Base-by-base conservation (phyloP, 2,888 invertebrate species). In the Cinara cedri region DNA sequence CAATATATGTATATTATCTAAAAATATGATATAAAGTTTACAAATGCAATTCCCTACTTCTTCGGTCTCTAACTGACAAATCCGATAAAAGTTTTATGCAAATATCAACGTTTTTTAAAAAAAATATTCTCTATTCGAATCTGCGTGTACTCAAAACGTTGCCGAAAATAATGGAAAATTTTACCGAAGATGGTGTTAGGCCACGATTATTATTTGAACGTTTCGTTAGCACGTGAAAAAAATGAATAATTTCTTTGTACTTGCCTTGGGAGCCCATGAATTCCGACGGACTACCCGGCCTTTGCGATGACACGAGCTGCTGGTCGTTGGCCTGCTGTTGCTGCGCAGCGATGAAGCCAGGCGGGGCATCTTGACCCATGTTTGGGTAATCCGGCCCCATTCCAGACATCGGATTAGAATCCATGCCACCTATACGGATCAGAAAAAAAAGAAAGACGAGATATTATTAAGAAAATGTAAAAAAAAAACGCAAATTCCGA, bases 371-470 rank as follows among this genome's bases (percentile, higher is more conserved):
- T 82, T 90, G 90, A 82, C 89, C 88, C 86, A 90, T 87, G 85
- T 91, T 90, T 86, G 93, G 93, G 86, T 94, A 94, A 86, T 92
- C 92, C 86, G 91, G 92, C 90, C 91, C 89, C 85, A 91, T 89
- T 85, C 89, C 88, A 81, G 85, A 89, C 82, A 89, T 89, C 82
- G 89, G 88, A 81, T 86, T 86, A 85, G 91, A 91, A 86, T 91
- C 91, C 90, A 91, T 91, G 82, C 91, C 91, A 85, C 91, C 91
- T 91, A 82, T 82, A 81, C 49, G 34, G 26, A 68, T 1, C 16
- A 74, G 8, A 54, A 21, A 55, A 11, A 55, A 54, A 19, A 9
- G 3, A 6, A 9, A 46, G 44, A 44, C 8, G 6, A 6, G 34
- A 34, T 34, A 34, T 34, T 34, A 34, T 34, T 34, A 34, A 4